These are phyloP conservation scores for Pavo muticus DNA, from an alignment of 2,113 vertebrate species.

Conservation along the genomic window DNA sequence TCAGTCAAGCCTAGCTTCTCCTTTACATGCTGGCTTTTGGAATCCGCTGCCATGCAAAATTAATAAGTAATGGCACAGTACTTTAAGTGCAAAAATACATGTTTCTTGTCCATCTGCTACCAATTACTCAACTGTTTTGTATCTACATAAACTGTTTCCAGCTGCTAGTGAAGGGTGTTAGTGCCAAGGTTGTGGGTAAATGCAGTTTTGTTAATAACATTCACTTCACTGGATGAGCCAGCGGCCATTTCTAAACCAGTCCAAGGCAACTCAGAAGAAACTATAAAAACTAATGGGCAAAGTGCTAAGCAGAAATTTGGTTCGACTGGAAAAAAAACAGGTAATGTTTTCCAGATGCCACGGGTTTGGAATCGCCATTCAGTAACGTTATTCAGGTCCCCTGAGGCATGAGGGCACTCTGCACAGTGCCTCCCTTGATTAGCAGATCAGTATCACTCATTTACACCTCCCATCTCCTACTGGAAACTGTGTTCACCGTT, in stretches of 20 bases:
- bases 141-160: neutral
- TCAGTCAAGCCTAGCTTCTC: neutral
- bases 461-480: neutral
- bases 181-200: conserved; percentile 34
- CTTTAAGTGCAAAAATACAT: neutral
- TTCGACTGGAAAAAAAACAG: neutral
- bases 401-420: neutral
- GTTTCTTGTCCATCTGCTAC: conserved; percentile 7
- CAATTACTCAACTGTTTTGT: neutral
- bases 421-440: rapidly evolving
- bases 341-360: neutral
- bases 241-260: neutral
- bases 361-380: neutral
- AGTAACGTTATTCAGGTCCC: neutral
- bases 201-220: conserved; percentile 12
- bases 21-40: neutral
- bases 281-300: neutral
- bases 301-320: neutral
- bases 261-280: neutral
- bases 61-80: conserved; percentile 8
- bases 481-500: neutral
- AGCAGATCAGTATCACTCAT: neutral
- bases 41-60: conserved; percentile 55
- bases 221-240: neutral
- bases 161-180: neutral